These are phyloP conservation scores for Drosophila diplacantha DNA, from an alignment of 2,888 invertebrate genomes.

Conservation along the genomic window DNA sequence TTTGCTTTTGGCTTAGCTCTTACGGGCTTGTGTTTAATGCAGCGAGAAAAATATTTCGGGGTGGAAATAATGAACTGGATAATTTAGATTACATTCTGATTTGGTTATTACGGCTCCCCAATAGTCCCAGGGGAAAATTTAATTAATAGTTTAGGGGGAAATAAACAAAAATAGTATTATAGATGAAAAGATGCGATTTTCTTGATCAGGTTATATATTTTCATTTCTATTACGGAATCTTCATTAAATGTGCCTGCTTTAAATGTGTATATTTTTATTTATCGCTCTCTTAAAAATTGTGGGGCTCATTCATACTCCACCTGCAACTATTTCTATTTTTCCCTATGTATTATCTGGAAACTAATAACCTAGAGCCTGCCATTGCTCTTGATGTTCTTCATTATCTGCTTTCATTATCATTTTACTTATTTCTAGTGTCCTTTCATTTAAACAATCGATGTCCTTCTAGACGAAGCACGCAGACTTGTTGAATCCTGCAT, in stretches of 20 bases:
- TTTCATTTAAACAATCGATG: slow-evolving; percentile 17
- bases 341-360: neutral
- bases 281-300: too few species aligned
- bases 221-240: too few species aligned
- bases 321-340: neutral
- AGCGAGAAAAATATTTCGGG: slow-evolving; percentile 3
- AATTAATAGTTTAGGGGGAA: neutral
- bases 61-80: slow-evolving; percentile 27
- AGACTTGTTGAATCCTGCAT: slow-evolving; percentile 51
- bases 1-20: slow-evolving; percentile 18
- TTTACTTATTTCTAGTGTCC: slow-evolving; percentile 15
- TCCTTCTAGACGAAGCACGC: neutral
- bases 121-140: neutral
- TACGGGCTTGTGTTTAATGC: slow-evolving; percentile 15
- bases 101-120: neutral
- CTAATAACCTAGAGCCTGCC: neutral
- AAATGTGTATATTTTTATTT: too few species aligned
- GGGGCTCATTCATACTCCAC: neutral
- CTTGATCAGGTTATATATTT: neutral
- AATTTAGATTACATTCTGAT: slow-evolving; percentile 2
- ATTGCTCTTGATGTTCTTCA: slow-evolving; percentile 2
- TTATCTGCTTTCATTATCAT: slow-evolving; percentile 18
- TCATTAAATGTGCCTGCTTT: too few species aligned
- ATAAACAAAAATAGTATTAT: neutral
- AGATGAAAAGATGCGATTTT: neutral